Base-by-base conservation (phyloP, 1,140 invertebrate genomes). In the Lepidurus apus region DNA sequence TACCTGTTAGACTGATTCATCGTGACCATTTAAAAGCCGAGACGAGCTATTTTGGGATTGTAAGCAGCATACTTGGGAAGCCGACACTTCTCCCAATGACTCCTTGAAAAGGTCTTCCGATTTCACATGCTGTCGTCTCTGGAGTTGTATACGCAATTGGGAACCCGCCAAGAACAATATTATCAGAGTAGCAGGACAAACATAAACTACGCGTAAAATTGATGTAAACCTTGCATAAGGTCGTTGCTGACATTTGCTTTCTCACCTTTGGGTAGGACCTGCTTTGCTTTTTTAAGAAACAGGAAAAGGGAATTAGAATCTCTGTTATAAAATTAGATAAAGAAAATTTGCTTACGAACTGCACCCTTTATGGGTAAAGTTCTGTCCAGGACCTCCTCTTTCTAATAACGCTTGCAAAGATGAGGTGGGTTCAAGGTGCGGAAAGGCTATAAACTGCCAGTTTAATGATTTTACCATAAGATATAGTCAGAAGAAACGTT, bases 1-100 rank as follows among this genome's bases (percentile, higher is more conserved):
- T 65, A 65, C 53, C 53, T 65, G 53, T 65, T 65, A 65, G 53
- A 65, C 53, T 65, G 53, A 65, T 65, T 65, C 53, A 65, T 65
- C 53, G 53, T 65, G 53, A 65, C 53, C 53, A 65, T 7, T 65
- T 65, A 13, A n/a, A 65, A 65, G 53, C 13, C 53, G 53, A 21
- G 53, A 65, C 53, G n/a, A 65, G 6, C 53, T 65, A 65, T 65
- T 65, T 65, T 17, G 53, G 53, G 53, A 65, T 17, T 65, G n/a
- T 13, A 65, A 65, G 53, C 53, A 8, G 53, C 8, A 65, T 65
- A n/a, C 53, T 65, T 65, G 21, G 53, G 17, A 65, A 9, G 53
- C 53, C n/a, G 53, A 65, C 7, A 21, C 53, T 65, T n/a, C 53
- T 65, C 21, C 21, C 9, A 21, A 21, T 65, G 53, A 65, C 53